Evolutionary conservation across 1,140 invertebrate genomes (phyloP), one percentile per base, ranked within the genome.

Genomic region (Calephelis nemesis): DNA sequence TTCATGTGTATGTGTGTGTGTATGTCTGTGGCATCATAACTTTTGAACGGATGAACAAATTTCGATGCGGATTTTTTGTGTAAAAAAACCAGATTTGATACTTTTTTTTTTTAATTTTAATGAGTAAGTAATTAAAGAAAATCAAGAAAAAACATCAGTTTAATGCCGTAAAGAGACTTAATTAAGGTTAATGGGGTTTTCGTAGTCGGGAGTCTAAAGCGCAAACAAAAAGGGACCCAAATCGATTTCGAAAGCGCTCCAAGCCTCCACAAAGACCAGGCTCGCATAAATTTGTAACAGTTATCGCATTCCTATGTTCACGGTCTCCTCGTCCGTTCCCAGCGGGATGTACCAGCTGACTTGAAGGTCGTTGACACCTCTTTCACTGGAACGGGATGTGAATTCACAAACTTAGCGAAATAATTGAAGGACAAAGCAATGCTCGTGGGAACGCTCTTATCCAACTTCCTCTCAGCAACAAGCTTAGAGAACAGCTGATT

Each of bases 221-320:
- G 10, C 10, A 54, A 30, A 13, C 45, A 67, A 60, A 11, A 52
- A 66, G 42, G 42, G 42, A 42, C 47, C 45, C 11, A 39, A 13
- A 40, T 47, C 40, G 49, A 62, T 63, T 75, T 58, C 71, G 65
- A 73, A 70, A 79, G 76, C 76, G 78, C 70, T 82, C 76, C 75
- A 83, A 87, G 74, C 81, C 78, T 87, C 84, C 83, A 83, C 77
- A 82, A 75, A 65, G 83, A 91, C 88, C 65, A 89, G 87, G 85
- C 47, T 67, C 52, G 30, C 79, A 88, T 69, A 76, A 62, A 40
- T 7, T 12, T 12, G 42, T 48, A 82, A 79, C 62, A 80, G 74
- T 69, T 73, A 72, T 69, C 73, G 75, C 86, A 89, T 89, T 85
- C 86, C 88, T 73, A 68, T 65, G 74, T 63, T 69, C 67, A 68